phyloP scores from a whole-genome alignment of 2,113 vertebrate species.

The Nothocercus julius region DNA sequence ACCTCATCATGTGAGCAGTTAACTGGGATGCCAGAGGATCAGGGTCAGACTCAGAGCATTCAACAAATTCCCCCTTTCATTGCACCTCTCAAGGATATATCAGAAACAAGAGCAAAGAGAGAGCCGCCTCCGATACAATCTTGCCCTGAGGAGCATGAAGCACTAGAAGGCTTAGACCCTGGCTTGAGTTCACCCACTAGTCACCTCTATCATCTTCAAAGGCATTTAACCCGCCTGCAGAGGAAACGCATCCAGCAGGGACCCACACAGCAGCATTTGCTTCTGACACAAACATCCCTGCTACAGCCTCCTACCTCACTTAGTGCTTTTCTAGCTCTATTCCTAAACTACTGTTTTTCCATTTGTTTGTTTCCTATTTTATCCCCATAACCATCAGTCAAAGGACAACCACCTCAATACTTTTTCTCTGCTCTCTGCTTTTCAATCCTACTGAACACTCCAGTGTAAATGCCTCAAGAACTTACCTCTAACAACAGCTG shows the following conservation, averaged over 20 bases:
- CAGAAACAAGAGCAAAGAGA: background rate
- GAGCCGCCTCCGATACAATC: background rate
- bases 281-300: background rate
- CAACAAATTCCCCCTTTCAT: background rate
- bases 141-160: background rate
- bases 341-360: background rate
- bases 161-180: background rate
- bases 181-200: background rate
- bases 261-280: background rate
- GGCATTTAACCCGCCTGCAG: background rate
- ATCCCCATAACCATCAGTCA: background rate
- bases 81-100: background rate
- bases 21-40: conserved; percentile 13
- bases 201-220: conserved; percentile 22
- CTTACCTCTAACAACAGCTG: background rate
- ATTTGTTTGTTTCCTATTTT: background rate
- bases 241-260: background rate
- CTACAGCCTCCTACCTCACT: background rate
- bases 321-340: background rate
- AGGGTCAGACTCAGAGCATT: background rate
- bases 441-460: background rate
- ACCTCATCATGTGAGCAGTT: conserved; percentile 53
- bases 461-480: background rate
- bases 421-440: background rate
- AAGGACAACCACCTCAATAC: background rate